A percentile compares a stretch with the other conserved stretches of the same genome.
These are phyloP conservation scores for Tetanocera ferruginea DNA, from an alignment of 2,888 invertebrate species.

Conservation along the genomic window DNA sequence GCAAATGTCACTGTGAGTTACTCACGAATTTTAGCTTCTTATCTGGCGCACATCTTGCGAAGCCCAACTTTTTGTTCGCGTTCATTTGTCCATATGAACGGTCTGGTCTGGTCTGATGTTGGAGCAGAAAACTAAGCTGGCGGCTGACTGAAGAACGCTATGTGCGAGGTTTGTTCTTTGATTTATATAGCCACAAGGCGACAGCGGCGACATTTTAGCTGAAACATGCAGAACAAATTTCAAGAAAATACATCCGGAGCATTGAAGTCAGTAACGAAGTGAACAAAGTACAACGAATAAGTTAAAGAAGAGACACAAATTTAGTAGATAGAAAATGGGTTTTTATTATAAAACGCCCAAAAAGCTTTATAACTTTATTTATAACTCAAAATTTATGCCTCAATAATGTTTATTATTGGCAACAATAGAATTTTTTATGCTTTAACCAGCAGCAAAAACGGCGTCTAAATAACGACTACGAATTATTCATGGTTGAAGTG, in stretches of 20 bases:
- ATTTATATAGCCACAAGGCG: constrained; percentile 34
- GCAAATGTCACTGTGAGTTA: constrained; percentile 14
- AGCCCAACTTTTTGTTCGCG: background rate
- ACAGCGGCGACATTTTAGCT: constrained; percentile 31
- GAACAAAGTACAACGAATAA: background rate
- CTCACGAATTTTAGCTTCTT: constrained; percentile 21
- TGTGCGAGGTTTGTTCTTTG: constrained; percentile 12
- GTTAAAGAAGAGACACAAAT: background rate
- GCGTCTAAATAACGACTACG: too few species aligned
- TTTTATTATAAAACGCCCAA: background rate
- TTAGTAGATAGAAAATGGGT: constrained; percentile 11
- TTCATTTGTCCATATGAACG: constrained; percentile 10
- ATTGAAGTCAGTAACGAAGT: too few species aligned
- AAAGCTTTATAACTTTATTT: background rate
- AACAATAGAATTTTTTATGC: constrained; percentile 25
- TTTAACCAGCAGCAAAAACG: too few species aligned
- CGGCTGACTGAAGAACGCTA: background rate
- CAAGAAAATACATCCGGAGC: constrained; percentile 21
- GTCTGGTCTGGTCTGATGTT: background rate
- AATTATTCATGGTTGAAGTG: too few species aligned
- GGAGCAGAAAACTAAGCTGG: background rate
- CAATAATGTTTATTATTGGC: constrained; percentile 33
- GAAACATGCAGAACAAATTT: constrained; percentile 33
- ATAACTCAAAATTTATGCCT: background rate
- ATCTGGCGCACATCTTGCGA: constrained; percentile 31